Percentiles rank a stretch among this genome's conserved stretches.
Conservation (phyloP, 2,888 invertebrate genomes). For the Thereva unica region DNA sequence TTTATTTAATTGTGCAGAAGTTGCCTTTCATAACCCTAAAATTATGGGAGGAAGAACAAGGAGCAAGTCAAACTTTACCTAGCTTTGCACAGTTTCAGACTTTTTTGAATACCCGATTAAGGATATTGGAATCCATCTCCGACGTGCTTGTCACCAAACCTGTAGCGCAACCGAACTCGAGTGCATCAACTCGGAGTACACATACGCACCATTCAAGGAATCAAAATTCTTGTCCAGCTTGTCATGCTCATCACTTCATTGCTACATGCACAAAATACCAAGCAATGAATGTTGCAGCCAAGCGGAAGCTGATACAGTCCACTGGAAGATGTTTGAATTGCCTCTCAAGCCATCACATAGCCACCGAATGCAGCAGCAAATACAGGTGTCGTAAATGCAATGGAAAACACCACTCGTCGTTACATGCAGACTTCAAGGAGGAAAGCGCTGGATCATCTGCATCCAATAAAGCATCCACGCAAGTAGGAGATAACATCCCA, state of each 20-base stretch:
- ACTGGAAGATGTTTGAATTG: neutral
- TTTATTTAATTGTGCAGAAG: neutral
- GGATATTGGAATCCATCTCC: neutral
- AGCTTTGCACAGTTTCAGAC: neutral
- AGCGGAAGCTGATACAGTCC: neutral
- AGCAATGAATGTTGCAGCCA: neutral
- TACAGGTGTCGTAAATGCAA: neutral
- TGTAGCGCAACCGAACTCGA: neutral
- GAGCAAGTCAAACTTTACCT: neutral
- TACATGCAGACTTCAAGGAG: neutral
- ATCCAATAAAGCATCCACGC: no score
- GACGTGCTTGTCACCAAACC: neutral
- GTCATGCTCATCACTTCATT: neutral
- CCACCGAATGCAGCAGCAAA: conserved; percentile 3
- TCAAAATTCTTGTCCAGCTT: neutral
- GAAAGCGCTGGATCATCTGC: neutral
- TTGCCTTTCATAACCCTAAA: neutral
- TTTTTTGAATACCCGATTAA: conserved; percentile 7
- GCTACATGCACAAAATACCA: neutral
- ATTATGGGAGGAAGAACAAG: conserved; percentile 14
- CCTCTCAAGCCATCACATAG: neutral
- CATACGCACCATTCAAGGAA: neutral
- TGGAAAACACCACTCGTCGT: neutral
- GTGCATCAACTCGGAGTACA: neutral
- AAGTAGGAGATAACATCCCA: neutral